Percentiles rank a stretch among this genome's conserved stretches.
Evolutionary conservation across 35 echinoderm and acorn worm genomes (phyloP).

Genomic region (Eucidaris tribuloides): DNA sequence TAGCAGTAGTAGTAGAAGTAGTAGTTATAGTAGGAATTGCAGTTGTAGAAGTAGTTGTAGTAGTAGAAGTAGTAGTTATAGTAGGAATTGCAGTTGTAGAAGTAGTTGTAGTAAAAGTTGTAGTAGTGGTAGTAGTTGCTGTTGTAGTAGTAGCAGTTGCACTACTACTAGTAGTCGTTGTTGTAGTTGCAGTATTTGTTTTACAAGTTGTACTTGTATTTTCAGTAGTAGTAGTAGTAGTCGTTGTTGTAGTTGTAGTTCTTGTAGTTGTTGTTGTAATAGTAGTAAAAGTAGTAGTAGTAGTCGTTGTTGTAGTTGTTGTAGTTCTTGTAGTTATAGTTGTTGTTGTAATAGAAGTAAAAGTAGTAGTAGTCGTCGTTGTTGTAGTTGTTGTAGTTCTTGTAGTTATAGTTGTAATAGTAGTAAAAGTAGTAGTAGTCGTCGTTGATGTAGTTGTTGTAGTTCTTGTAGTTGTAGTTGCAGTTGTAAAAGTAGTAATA

Average conservation of each 20-base stretch:
- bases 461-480: not conserved
- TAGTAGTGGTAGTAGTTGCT: not conserved
- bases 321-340: not conserved
- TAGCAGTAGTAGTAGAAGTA: not conserved
- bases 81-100: constrained; percentile 6
- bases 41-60: not conserved
- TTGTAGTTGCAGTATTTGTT: not conserved
- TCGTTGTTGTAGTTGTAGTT: not conserved
- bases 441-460: not conserved
- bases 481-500: too few relatives aligned
- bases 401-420: not conserved
- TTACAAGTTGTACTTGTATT: too few relatives aligned
- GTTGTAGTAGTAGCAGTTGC: not conserved
- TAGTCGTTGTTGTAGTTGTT: not conserved
- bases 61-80: constrained; percentile 13
- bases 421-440: not conserved
- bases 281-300: not conserved
- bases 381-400: not conserved
- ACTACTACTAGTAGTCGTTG: not conserved
- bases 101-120: constrained; percentile 15
- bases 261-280: not conserved
- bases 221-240: not conserved
- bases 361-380: not conserved
- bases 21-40: not conserved
- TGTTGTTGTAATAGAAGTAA: not conserved